These are phyloP conservation scores for Catharus minimus DNA, from an alignment of 2,113 vertebrate species.

Conservation along the genomic window DNA sequence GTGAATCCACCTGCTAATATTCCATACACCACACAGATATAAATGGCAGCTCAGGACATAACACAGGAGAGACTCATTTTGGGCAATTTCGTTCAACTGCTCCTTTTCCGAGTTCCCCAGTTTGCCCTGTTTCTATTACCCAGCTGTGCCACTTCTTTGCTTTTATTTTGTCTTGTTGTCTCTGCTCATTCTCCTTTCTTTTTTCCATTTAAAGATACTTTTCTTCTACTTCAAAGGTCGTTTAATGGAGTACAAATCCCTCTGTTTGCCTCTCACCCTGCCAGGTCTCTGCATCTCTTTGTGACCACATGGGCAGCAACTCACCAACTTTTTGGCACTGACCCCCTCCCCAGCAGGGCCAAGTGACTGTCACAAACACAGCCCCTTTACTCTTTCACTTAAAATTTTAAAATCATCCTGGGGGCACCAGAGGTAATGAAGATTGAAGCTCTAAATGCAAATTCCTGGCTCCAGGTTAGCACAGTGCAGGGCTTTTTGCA, in stretches of 20 bases:
- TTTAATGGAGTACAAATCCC: neutral
- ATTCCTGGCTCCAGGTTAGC: neutral
- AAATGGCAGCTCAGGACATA: neutral
- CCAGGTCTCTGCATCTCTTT: accelerated
- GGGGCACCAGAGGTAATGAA: neutral
- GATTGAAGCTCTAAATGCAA: neutral
- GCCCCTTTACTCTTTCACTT: neutral
- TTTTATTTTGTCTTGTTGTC: neutral
- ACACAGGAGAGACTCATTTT: conserved; percentile 24
- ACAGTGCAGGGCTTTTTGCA: neutral
- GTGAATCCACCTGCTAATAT: conserved; percentile 16
- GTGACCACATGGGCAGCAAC: neutral
- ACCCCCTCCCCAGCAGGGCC: neutral
- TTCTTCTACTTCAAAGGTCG: neutral
- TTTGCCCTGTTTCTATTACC: conserved; percentile 6
- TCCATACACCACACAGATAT: neutral
- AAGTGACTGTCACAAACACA: neutral
- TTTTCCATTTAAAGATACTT: neutral
- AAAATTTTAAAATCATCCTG: neutral
- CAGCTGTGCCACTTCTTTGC: neutral
- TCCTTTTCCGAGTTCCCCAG: neutral
- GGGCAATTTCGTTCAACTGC: conserved; percentile 33
- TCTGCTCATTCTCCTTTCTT: neutral
- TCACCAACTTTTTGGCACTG: neutral
- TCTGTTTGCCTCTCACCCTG: neutral